Conservation (phyloP, 2,888 invertebrate species). For the Tineola bisselliella region DNA sequence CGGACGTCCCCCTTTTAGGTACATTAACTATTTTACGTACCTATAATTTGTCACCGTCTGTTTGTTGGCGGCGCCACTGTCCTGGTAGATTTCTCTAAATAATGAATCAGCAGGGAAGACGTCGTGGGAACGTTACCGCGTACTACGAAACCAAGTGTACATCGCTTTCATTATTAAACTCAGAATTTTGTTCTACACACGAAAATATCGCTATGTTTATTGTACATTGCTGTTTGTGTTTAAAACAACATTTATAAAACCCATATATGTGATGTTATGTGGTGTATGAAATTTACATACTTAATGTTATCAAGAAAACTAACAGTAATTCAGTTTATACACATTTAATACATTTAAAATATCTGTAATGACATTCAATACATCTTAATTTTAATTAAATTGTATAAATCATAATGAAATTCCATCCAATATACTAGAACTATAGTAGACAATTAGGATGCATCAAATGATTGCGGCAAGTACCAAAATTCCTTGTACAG, state of each 20-base stretch:
- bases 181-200: not conserved
- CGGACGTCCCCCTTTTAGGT: not conserved
- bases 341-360: too few relatives aligned
- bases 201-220: not conserved
- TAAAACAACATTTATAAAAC: too few relatives aligned
- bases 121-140: constrained; percentile 4
- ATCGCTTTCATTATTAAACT: constrained; percentile 23
- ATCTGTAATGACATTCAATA: too few relatives aligned
- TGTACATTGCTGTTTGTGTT: not conserved
- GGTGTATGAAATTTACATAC: too few relatives aligned
- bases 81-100: constrained; percentile 19
- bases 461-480: not conserved
- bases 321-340: too few relatives aligned
- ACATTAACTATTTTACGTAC: not conserved
- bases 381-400: too few relatives aligned
- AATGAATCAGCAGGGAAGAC: constrained; percentile 22
- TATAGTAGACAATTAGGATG: not conserved
- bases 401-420: too few relatives aligned
- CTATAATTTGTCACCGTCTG: constrained; percentile 15
- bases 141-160: constrained; percentile 24
- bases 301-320: too few relatives aligned
- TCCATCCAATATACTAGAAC: not conserved
- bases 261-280: too few relatives aligned
- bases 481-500: constrained; percentile 4
- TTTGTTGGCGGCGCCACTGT: constrained; percentile 14